A percentile compares a stretch with the other conserved stretches of the same genome.
Conservation (phyloP, 2,888 invertebrate genomes). For the Gymnosoma rotundatum region DNA sequence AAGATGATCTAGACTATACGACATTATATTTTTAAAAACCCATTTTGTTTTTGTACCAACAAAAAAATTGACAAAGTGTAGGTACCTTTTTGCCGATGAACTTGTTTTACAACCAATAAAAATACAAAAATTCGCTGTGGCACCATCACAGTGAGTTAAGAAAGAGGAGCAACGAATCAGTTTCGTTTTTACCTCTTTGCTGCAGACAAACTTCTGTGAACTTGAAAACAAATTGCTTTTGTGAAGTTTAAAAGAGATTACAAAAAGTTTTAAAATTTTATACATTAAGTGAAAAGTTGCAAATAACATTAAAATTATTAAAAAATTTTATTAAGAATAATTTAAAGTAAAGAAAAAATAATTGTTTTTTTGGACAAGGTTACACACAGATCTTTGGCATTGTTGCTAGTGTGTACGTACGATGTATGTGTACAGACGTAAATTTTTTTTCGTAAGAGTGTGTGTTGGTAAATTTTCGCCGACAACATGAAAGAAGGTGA, state of each 20-base stretch:
- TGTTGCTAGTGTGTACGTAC: slow-evolving; percentile 61
- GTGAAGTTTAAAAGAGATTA: not conserved
- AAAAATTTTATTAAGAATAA: slow-evolving; percentile 12
- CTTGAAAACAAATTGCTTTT: slow-evolving; percentile 57
- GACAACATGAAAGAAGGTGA: slow-evolving; percentile 67
- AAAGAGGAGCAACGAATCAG: slow-evolving; percentile 44
- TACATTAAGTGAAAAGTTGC: slow-evolving; percentile 13
- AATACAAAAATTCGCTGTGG: slow-evolving; percentile 2
- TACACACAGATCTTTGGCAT: slow-evolving; percentile 68
- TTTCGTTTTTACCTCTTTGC: slow-evolving; percentile 52
- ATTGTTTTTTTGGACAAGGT: slow-evolving; percentile 61
- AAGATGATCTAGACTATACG: no score
- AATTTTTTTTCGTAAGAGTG: slow-evolving; percentile 32
- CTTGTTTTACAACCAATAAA: not conserved
- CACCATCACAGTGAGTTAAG: slow-evolving; percentile 5
- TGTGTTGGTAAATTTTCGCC: slow-evolving; percentile 67
- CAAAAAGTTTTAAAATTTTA: slow-evolving; percentile 1
- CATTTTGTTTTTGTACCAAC: no score
- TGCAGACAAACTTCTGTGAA: slow-evolving; percentile 67
- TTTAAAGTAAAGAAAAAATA: slow-evolving; percentile 32
- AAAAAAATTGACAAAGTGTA: not conserved
- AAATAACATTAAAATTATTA: not conserved
- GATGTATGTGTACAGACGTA: slow-evolving; percentile 35
- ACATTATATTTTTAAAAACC: no score
- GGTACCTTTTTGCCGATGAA: not conserved